Evolutionary conservation across 2,113 vertebrate genomes (phyloP).

Genomic region (Casuarius casuarius): DNA sequence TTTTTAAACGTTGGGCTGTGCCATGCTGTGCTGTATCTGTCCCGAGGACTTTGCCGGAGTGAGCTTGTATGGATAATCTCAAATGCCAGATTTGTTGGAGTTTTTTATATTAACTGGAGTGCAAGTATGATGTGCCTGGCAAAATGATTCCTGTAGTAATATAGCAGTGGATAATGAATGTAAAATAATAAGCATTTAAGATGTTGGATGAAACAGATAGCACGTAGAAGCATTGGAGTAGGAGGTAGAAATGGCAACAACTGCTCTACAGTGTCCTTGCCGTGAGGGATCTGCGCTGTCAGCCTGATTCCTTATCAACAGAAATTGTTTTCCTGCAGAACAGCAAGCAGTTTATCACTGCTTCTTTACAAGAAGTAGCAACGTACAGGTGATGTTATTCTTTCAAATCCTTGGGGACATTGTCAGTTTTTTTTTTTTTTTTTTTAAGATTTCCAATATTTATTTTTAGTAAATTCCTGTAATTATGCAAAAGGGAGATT

Average conservation of each 20-base stretch:
- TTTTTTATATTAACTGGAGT: not conserved
- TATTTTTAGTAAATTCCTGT: not conserved
- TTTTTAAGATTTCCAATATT: not conserved
- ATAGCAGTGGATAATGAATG: accelerated
- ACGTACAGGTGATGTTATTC: accelerated
- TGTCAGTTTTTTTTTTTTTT: too few species aligned
- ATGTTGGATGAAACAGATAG: not conserved
- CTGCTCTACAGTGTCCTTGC: not conserved
- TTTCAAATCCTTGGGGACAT: not conserved
- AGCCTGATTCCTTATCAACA: accelerated
- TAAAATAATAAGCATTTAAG: not conserved
- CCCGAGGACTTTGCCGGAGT: not conserved
- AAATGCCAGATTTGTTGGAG: not conserved
- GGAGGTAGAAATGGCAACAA: not conserved
- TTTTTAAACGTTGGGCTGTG: not conserved
- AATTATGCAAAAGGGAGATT: not conserved
- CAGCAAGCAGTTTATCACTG: not conserved
- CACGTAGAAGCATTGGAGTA: not conserved
- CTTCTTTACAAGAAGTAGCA: not conserved
- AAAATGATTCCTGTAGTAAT: not conserved
- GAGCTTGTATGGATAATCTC: not conserved
- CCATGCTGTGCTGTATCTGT: accelerated
- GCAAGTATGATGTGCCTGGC: not conserved
- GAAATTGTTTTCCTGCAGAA: not conserved
- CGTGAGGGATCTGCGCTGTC: not conserved